Evolutionary conservation across 2,113 vertebrate genomes (phyloP).

Genomic region (Neolamprologus variostigma): DNA sequence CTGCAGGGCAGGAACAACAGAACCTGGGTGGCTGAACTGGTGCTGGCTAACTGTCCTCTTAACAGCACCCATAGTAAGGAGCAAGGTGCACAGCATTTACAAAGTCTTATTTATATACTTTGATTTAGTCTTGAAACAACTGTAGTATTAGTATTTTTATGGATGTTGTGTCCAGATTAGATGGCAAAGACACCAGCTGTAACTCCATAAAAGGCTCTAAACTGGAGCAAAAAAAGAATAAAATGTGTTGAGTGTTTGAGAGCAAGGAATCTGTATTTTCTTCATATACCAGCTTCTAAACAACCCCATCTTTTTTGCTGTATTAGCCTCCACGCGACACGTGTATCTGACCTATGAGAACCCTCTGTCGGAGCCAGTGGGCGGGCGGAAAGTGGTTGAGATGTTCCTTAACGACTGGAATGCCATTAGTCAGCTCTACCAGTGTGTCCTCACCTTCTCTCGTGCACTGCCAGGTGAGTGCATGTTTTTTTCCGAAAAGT

Average conservation of each 20-base stretch:
- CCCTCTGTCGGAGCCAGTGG: conserved; percentile 92
- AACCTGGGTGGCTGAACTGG: conserved; percentile 94
- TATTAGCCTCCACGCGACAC: conserved; percentile 84
- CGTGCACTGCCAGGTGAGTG: conserved; percentile 81
- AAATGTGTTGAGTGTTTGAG: neutral
- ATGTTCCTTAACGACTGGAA: conserved; percentile 99
- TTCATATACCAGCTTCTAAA: neutral
- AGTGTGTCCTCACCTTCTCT: conserved; percentile 94
- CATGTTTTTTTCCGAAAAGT: neutral
- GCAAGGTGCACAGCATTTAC: conserved; percentile 74
- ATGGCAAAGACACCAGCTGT: neutral
- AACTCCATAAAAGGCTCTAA: neutral
- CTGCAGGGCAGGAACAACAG: conserved; percentile 98
- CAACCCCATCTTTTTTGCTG: neutral
- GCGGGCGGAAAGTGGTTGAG: conserved; percentile 94
- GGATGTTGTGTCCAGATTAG: neutral
- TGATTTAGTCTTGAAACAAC: neutral
- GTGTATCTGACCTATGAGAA: conserved; percentile 97
- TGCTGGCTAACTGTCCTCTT: conserved; percentile 93
- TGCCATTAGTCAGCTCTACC: conserved; percentile 91
- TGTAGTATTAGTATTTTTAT: neutral
- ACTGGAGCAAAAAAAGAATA: neutral
- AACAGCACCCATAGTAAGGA: conserved; percentile 91
- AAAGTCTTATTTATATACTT: neutral
- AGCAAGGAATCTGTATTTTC: neutral